phyloP scores from a whole-genome alignment of 2,113 vertebrate species.

The Poecile atricapillus region DNA sequence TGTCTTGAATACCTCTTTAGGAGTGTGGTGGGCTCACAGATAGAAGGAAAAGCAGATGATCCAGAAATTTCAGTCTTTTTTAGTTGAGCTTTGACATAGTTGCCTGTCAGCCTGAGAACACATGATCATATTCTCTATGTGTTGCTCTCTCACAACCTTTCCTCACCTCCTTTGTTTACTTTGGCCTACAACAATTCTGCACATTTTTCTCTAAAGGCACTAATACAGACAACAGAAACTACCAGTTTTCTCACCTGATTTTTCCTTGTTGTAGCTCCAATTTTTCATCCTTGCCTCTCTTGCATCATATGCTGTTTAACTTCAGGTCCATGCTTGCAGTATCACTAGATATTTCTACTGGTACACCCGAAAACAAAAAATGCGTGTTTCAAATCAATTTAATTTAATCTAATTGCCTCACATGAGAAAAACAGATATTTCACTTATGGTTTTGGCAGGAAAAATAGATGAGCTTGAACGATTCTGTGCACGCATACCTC shows the following conservation, averaged over 20 bases:
- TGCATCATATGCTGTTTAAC: background rate
- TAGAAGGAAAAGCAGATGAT: background rate
- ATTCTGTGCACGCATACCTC: background rate
- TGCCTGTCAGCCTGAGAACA: background rate
- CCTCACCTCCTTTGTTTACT: background rate
- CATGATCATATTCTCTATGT: background rate
- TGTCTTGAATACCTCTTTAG: background rate
- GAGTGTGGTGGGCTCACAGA: background rate
- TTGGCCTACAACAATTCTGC: background rate
- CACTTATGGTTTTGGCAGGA: background rate
- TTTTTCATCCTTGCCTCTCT: background rate
- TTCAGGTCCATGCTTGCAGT: background rate
- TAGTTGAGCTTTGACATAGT: background rate
- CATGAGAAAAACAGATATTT: background rate
- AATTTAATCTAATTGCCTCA: background rate
- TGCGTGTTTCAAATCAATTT: background rate
- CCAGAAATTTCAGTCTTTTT: background rate
- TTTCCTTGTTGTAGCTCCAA: background rate
- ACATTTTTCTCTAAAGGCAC: background rate
- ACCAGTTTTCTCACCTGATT: background rate
- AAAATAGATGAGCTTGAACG: background rate
- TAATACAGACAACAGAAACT: background rate
- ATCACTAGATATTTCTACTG: background rate
- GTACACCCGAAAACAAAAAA: background rate
- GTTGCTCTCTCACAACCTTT: background rate